Evolutionary conservation across 35 echinoderm and acorn worm genomes (phyloP), one percentile per base, ranked within the genome.

Genomic region (Apostichopus californicus): DNA sequence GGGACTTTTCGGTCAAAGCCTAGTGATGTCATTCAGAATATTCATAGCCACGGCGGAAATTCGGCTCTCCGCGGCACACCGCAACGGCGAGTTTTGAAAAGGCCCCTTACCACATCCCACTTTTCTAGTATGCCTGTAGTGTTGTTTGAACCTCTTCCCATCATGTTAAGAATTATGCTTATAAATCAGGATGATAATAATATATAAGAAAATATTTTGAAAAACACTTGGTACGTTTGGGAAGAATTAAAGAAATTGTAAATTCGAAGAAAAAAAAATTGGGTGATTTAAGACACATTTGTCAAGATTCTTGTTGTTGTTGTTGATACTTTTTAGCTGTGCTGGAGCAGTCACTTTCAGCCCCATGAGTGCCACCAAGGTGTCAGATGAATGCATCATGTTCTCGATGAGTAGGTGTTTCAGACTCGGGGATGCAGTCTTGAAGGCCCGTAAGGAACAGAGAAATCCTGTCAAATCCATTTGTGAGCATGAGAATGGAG

Each of bases 371-470:
- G 68, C 55, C 53, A 24, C 92, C 11, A 78, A 93, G 5, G 66
- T 98, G 18, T 55, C 86, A 9, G 21, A 77, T 15, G 75, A 79
- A 17, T 94, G 78, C 7, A 57, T 98, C 10, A 57, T 81, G 73
- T 92, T 93, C 86, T 98, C 96, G 20, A 57, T 95, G 20, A 98
- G 96, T 77, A 25, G 94, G 85, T 92, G 94, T 23, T 95, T 89
- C 61, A 64, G 87, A 61, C 96, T 98, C 25, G 96, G 96, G 0
- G 73, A 75, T 22, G 83, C 90, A 26, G 96, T 98, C 3, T 28
- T 94, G 78, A 61, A 22, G 34, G 94, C 94, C 5, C 90, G 86
- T 77, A 89, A 54, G 54, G 63, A 91, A 12, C 83, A 91, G 24
- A 92, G 70, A 7, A 57, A 91, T 5, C 94, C 94, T 6, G 77